A percentile compares a stretch with the other conserved stretches of the same genome.
These are phyloP conservation scores for Polyommatus iphigenia DNA, from an alignment of 2,888 invertebrate genomes.

Conservation along the genomic window DNA sequence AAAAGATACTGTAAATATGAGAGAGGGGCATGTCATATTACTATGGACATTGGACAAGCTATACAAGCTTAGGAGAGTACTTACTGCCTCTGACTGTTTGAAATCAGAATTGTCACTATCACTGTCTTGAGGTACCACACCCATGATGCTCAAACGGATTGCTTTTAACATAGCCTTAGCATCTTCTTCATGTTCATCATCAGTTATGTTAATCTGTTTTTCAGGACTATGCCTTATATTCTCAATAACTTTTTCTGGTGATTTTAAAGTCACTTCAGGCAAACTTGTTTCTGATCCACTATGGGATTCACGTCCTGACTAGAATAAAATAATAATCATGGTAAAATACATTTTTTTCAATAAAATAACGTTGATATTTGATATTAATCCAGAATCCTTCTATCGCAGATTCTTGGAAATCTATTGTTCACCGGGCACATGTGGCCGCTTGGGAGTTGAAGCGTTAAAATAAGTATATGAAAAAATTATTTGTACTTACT, in stretches of 20 bases:
- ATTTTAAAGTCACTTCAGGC: slow-evolving; percentile 38
- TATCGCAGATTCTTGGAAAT: too few species aligned
- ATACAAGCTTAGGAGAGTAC: slow-evolving; percentile 39
- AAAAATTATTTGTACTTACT: slow-evolving; percentile 51
- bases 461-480: too few species aligned
- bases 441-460: too few species aligned
- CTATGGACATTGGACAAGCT: too few species aligned
- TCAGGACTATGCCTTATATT: slow-evolving; percentile 37
- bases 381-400: too few species aligned
- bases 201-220: background rate
- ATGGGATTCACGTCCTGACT: slow-evolving; percentile 36
- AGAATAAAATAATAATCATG: slow-evolving; percentile 33
- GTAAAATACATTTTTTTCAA: background rate
- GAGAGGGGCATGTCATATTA: too few species aligned
- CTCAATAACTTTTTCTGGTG: slow-evolving; percentile 28
- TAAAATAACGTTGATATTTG: too few species aligned
- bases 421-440: too few species aligned
- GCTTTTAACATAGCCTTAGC: slow-evolving; percentile 71
- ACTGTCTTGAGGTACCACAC: slow-evolving; percentile 61
- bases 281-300: slow-evolving; percentile 35
- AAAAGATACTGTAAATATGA: too few species aligned
- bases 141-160: slow-evolving; percentile 75
- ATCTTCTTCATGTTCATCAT: slow-evolving; percentile 54
- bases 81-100: slow-evolving; percentile 72
- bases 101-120: slow-evolving; percentile 70